Percentiles rank a stretch among this genome's conserved stretches.
Evolutionary conservation across 2,888 invertebrate genomes (phyloP).

Genomic region (Yponomeuta cagnagella): DNA sequence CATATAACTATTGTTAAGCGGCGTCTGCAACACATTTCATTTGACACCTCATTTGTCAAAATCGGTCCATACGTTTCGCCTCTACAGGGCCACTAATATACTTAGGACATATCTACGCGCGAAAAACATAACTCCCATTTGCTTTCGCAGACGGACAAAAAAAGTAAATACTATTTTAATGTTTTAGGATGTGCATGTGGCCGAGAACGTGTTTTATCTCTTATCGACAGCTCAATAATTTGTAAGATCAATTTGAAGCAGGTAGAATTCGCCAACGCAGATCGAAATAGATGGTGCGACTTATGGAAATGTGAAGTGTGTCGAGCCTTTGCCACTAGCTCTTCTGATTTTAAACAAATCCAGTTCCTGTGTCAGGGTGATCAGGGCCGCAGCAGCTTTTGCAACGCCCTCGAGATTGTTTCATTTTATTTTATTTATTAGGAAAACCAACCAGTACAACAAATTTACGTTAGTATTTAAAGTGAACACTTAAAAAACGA

Average conservation of each 20-base stretch:
- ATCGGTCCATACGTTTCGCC: no score
- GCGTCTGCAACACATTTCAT: no score
- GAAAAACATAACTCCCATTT: background rate
- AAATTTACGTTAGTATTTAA: no score
- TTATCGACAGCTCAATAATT: background rate
- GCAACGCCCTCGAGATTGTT: constrained; percentile 29
- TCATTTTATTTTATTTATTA: no score
- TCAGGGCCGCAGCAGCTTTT: background rate
- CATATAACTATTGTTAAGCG: no score
- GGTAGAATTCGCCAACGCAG: background rate
- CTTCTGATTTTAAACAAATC: background rate
- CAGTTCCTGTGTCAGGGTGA: background rate
- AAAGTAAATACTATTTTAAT: background rate
- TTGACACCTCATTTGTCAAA: no score
- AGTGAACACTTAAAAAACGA: no score
- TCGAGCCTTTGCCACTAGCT: background rate
- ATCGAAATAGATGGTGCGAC: background rate
- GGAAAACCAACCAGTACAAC: no score
- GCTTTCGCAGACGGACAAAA: background rate
- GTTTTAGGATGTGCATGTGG: background rate
- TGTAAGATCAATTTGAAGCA: background rate
- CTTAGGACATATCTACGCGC: no score
- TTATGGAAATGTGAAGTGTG: background rate
- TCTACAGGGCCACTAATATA: no score
- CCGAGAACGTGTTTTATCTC: background rate